Base-by-base conservation (phyloP, 1,140 invertebrate genomes). In the Halesus radiatus region DNA sequence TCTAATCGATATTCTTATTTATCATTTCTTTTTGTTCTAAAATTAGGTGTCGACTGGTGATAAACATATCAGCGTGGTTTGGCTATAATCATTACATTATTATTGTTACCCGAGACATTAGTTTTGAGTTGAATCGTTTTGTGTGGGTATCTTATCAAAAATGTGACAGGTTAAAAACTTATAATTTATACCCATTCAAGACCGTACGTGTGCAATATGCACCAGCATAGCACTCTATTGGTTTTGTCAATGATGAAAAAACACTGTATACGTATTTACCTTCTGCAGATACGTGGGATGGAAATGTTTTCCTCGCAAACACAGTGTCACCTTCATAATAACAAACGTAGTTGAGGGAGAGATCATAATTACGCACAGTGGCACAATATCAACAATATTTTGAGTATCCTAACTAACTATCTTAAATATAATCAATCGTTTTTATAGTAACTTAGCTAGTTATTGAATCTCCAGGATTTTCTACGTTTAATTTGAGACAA, bases 1-100 rank as follows among this genome's bases (percentile, higher is more conserved):
- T 58, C 45, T 29, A 79, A 79, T 79, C 77, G 77, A 79, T 79
- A 79, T 72, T 68, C 8, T 68, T 79, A 54, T 62, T 66, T 52
- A 64, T 37, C 56, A 58, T 29, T 76, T 62, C 18, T 32, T 64
- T 76, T 54, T 53, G 20, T 23, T 72, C 37, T 45, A 45, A 45
- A 45, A 45, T 45, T 45, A 45, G 37, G 10, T 13, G 13, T 45
- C 5, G 37, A 45, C 37, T 45, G 0, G 37, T 45, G 37, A 45
- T 13, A 10, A 45, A 45, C 37, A 45, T 45, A 13, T 45, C 37
- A 13, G 37, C 8, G 37, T 10, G 29, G 29, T 15, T 66, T 16
- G 10, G 5, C 3, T 29, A 52, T 52, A 16, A 72, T 72, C 54
- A 26, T 72, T 72, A 20, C 37, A 3, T 16, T 15, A n/a, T 29